Conservation (phyloP, 2,888 invertebrate species). For the Drosophila acutilabella region DNA sequence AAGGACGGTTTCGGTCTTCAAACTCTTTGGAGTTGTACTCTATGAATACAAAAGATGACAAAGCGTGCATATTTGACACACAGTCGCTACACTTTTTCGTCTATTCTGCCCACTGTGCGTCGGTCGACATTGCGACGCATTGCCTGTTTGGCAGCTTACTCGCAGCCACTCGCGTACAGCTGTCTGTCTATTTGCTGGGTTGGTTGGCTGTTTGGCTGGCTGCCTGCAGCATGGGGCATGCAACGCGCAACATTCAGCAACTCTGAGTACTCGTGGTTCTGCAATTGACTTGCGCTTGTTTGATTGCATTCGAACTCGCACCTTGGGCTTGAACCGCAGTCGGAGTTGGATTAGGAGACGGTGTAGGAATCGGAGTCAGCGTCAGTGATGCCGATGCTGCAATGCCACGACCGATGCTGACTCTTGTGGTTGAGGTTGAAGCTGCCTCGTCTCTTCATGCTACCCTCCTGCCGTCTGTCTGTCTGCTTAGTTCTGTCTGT, state of each 20-base stretch:
- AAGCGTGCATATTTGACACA: too few relatives aligned
- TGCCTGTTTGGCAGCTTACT: slow-evolving; percentile 58
- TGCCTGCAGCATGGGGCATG: slow-evolving; percentile 31
- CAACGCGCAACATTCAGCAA: slow-evolving; percentile 39
- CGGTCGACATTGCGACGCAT: slow-evolving; percentile 58
- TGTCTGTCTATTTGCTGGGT: slow-evolving; percentile 68
- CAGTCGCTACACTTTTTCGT: not conserved
- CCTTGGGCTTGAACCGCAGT: slow-evolving; percentile 58
- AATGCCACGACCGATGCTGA: slow-evolving; percentile 50
- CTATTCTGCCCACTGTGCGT: slow-evolving; percentile 46
- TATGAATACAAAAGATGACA: too few relatives aligned
- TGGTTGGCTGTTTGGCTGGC: slow-evolving; percentile 18
- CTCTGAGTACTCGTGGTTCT: slow-evolving; percentile 44
- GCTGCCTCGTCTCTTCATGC: slow-evolving; percentile 18
- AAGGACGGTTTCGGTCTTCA: too few relatives aligned
- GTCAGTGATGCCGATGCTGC: slow-evolving; percentile 25
- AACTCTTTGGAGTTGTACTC: too few relatives aligned
- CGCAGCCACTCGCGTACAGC: slow-evolving; percentile 65
- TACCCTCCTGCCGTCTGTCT: slow-evolving; percentile 7
- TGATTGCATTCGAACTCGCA: slow-evolving; percentile 80
- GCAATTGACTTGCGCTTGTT: slow-evolving; percentile 78
- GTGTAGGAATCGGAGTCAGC: not conserved
- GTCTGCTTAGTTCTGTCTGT: slow-evolving; percentile 37
- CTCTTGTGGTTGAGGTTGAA: slow-evolving; percentile 63
- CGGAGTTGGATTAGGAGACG: not conserved